Evolutionary conservation across 2,797 vertebrate genomes (phyloP).

Genomic region (Adelosebastes latens): DNA sequence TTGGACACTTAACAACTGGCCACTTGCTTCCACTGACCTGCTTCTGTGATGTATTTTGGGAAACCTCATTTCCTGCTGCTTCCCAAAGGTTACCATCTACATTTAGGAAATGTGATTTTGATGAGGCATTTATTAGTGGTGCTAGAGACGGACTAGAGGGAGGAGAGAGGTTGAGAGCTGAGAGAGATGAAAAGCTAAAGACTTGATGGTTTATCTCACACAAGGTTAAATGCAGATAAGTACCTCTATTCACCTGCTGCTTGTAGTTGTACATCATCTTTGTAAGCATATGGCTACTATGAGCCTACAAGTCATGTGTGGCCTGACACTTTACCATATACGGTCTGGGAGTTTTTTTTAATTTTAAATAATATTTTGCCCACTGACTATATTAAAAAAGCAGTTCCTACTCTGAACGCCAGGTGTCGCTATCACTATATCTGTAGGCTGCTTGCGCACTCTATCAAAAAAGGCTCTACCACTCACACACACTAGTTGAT

Average conservation of each 20-base stretch:
- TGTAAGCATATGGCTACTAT: neutral
- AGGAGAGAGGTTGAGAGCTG: constrained; percentile 26
- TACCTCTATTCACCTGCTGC: neutral
- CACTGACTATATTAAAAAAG: neutral
- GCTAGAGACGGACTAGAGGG: constrained; percentile 13
- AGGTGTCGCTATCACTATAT: neutral
- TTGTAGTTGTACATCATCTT: neutral
- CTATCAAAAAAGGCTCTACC: neutral
- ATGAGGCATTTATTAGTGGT: constrained; percentile 66
- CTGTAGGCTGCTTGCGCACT: neutral
- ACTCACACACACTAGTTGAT: neutral
- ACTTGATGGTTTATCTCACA: constrained; percentile 18
- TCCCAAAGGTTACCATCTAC: constrained; percentile 74
- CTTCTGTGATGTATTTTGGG: constrained; percentile 71
- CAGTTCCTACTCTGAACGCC: neutral
- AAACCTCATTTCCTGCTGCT: constrained; percentile 74
- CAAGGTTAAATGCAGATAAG: neutral
- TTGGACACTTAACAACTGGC: constrained; percentile 69
- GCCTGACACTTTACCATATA: neutral
- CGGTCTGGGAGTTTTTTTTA: fast-evolving
- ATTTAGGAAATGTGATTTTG: constrained; percentile 75
- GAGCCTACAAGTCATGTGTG: neutral
- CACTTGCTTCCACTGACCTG: constrained; percentile 65
- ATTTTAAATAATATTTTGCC: neutral
- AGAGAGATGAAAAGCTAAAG: neutral